phyloP scores from a whole-genome alignment of 1,140 invertebrate genomes.

The Paracyclopina nana region DNA sequence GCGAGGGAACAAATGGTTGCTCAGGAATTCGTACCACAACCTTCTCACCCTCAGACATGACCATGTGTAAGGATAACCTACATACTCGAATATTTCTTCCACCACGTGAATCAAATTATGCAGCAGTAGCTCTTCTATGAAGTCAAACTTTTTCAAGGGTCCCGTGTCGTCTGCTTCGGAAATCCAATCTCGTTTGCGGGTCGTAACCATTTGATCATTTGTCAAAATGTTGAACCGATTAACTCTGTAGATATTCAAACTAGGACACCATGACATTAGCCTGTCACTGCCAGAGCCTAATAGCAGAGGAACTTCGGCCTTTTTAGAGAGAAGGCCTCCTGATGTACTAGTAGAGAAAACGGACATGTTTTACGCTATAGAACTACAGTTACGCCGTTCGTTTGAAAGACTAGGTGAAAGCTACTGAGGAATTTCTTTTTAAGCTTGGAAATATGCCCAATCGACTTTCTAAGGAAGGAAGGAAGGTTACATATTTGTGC shows the following conservation, averaged over 20 bases:
- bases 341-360: no score
- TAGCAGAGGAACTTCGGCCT: no score
- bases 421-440: no score
- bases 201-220: no score
- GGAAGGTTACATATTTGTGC: no score
- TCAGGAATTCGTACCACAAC: neutral
- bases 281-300: neutral
- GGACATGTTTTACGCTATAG: no score
- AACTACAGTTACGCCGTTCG: no score
- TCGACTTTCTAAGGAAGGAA: no score
- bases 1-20: neutral
- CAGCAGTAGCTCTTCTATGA: neutral
- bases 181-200: neutral
- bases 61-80: neutral
- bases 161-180: neutral
- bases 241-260: neutral
- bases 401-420: no score
- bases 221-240: neutral
- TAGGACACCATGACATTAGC: neutral
- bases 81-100: neutral
- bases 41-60: neutral
- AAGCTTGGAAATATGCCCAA: no score
- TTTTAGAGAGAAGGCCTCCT: no score
- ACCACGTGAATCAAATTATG: neutral
- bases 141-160: no score